phyloP scores from a whole-genome alignment of 1,140 invertebrate genomes.

The Chironomus striatipennis region DNA sequence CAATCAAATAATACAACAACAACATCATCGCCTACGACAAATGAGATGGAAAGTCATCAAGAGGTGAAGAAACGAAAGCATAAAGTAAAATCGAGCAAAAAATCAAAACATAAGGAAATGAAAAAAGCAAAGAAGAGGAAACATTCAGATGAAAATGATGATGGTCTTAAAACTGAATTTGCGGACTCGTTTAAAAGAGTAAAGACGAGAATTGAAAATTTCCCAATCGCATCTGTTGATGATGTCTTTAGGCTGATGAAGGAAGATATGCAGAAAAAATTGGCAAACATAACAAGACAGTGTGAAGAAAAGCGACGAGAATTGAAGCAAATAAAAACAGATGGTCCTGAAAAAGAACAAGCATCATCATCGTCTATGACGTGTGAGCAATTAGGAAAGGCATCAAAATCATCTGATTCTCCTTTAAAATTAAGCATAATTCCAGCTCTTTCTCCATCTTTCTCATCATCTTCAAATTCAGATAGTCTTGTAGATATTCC shows the following conservation, averaged over 20 bases:
- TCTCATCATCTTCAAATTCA: constrained; percentile 40
- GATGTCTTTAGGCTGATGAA: constrained; percentile 64
- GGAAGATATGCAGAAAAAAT: constrained; percentile 63
- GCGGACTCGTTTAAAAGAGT: constrained; percentile 40
- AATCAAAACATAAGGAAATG: constrained; percentile 32
- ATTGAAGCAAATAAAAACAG: constrained; percentile 57
- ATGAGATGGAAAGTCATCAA: constrained; percentile 18
- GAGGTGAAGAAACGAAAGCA: constrained; percentile 36
- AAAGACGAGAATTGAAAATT: constrained; percentile 39
- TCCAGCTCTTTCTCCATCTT: constrained; percentile 31
- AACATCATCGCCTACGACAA: constrained; percentile 24
- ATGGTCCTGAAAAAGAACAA: constrained; percentile 39
- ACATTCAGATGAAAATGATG: constrained; percentile 35
- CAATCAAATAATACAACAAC: constrained; percentile 33
- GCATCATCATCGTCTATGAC: constrained; percentile 33
- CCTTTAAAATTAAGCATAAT: constrained; percentile 31
- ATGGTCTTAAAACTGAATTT: constrained; percentile 35
- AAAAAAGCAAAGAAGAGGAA: constrained; percentile 36
- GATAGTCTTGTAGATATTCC: constrained; percentile 37
- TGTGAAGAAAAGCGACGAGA: constrained; percentile 77
- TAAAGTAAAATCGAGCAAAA: constrained; percentile 34
- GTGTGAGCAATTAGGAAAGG: constrained; percentile 33
- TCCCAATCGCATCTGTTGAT: constrained; percentile 39
- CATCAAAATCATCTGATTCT: constrained; percentile 27
- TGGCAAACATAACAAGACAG: constrained; percentile 70